Conservation (phyloP, 1,140 invertebrate genomes). For the Doryteuthis pealeii region DNA sequence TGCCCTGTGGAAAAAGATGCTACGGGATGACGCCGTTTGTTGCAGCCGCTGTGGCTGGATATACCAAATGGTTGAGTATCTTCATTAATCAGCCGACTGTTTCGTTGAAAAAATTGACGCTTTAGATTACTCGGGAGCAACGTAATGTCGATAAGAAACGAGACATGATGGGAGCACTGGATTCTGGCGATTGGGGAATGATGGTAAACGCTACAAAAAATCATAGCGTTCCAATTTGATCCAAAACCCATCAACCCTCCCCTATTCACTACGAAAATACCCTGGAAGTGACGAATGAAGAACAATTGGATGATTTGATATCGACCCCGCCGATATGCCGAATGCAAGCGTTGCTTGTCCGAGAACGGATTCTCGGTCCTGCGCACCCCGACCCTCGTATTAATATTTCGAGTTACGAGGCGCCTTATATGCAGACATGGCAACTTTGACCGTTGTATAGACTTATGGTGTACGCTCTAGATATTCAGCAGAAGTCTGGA, state of each 20-base stretch:
- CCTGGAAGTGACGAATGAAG: conserved; percentile 75
- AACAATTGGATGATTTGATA: conserved; percentile 81
- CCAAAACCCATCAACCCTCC: conserved; percentile 71
- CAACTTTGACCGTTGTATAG: conserved; percentile 89
- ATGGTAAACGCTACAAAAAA: conserved; percentile 33
- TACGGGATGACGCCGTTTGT: conserved; percentile 94
- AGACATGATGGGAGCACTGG: conserved; percentile 86
- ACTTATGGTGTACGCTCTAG: conserved; percentile 94
- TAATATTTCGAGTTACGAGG: conserved; percentile 93
- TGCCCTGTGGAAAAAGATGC: conserved; percentile 90
- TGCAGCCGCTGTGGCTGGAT: conserved; percentile 88
- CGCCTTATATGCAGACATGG: conserved; percentile 88
- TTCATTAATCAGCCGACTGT: conserved; percentile 74
- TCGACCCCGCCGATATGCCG: conserved; percentile 92
- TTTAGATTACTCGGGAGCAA: conserved; percentile 89
- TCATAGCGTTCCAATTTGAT: conserved; percentile 57
- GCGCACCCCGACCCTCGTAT: conserved; percentile 94
- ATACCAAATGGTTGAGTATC: conserved; percentile 90
- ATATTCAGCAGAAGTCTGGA: conserved; percentile 89
- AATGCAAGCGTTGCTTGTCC: conserved; percentile 92
- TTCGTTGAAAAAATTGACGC: conserved; percentile 84
- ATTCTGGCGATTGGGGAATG: conserved; percentile 73
- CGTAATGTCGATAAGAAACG: conserved; percentile 91
- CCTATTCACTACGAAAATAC: conserved; percentile 83
- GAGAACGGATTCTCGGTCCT: conserved; percentile 90